A percentile compares a stretch with the other conserved stretches of the same genome.
These are phyloP conservation scores for Rhynchomys soricoides DNA, from an alignment of 2,113 vertebrate species.

Conservation along the genomic window DNA sequence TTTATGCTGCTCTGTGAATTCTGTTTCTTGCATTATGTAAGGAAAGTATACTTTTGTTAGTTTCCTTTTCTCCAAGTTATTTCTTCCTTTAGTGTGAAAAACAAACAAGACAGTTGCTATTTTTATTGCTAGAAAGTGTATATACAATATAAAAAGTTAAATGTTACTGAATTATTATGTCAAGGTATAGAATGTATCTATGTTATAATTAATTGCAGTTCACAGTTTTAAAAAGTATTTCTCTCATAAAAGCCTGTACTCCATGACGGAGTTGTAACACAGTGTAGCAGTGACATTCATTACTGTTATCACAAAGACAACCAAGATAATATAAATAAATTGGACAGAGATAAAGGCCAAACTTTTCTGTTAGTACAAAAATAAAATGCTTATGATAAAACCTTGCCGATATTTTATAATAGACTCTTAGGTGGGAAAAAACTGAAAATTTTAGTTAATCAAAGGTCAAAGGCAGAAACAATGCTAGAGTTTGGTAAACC, in stretches of 20 bases:
- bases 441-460: not conserved
- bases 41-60: not conserved
- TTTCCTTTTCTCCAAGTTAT: not conserved
- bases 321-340: slow-evolving; percentile 15
- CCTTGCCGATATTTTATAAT: not conserved
- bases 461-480: not conserved
- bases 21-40: not conserved
- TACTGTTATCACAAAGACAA: not conserved
- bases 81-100: not conserved
- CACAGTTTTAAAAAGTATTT: not conserved
- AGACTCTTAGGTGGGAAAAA: not conserved
- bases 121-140: slow-evolving; percentile 5
- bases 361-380: not conserved
- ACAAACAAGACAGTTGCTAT: not conserved
- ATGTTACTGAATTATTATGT: not conserved
- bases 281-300: not conserved
- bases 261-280: not conserved
- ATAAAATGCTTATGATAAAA: not conserved
- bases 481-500: not conserved
- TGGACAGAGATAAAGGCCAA: not conserved
- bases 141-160: slow-evolving; percentile 4
- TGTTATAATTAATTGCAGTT: not conserved
- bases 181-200: not conserved
- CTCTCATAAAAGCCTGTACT: not conserved
- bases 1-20: not conserved